A percentile compares a stretch with the other conserved stretches of the same genome.
Evolutionary conservation across 2,113 vertebrate genomes (phyloP).

Genomic region (Tetrax tetrax): DNA sequence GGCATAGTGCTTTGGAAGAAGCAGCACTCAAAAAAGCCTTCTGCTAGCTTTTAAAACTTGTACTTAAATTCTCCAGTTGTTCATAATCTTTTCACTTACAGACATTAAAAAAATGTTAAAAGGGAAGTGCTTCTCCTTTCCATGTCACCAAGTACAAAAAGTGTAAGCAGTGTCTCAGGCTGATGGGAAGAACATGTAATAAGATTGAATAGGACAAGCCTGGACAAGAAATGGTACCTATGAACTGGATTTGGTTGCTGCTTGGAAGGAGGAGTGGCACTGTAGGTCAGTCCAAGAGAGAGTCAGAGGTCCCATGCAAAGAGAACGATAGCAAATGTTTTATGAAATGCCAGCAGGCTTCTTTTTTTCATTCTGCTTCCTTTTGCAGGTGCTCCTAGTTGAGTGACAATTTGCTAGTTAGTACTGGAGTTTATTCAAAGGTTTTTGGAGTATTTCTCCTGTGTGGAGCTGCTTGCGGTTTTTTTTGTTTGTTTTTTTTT

Average conservation of each 20-base stretch:
- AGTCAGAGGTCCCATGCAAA: not conserved
- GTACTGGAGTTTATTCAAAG: not conserved
- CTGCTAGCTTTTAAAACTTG: not conserved
- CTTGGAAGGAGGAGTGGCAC: not conserved
- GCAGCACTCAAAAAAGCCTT: not conserved
- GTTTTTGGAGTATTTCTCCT: not conserved
- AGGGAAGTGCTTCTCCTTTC: not conserved
- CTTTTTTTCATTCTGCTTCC: not conserved
- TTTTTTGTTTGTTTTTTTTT: not conserved
- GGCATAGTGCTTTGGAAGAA: not conserved
- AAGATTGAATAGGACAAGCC: not conserved
- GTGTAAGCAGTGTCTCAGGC: not conserved
- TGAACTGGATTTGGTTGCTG: not conserved
- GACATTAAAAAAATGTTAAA: not conserved
- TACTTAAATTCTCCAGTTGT: not conserved
- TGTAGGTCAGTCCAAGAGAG: rapidly evolving
- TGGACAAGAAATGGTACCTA: not conserved
- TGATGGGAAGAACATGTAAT: rapidly evolving
- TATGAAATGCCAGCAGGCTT: not conserved
- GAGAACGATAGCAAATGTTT: not conserved
- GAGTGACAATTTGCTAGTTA: not conserved
- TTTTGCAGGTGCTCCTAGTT: not conserved
- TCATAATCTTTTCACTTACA: not conserved
- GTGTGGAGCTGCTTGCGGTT: not conserved
- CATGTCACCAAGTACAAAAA: not conserved